A percentile compares a stretch with the other conserved stretches of the same genome.
Conservation (phyloP, 2,797 vertebrate species). For the Anguilla megastoma region DNA sequence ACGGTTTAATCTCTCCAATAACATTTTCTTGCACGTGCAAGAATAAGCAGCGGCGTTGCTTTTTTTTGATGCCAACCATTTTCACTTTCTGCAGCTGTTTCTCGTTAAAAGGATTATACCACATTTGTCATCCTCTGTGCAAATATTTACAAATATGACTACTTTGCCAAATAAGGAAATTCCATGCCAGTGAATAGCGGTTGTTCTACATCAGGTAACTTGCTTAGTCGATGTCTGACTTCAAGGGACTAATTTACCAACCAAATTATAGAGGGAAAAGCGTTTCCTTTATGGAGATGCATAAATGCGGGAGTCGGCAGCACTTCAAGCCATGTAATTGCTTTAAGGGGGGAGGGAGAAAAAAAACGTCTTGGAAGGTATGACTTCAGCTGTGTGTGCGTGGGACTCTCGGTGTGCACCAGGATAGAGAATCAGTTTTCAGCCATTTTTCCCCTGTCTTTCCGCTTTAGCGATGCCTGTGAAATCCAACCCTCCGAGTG, state of each 20-base stretch:
- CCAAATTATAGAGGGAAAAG: background rate
- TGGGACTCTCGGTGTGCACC: conserved; percentile 39
- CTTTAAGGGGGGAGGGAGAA: background rate
- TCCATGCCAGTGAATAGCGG: background rate
- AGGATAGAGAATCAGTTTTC: conserved; percentile 51
- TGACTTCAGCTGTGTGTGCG: conserved; percentile 37
- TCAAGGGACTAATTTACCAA: conserved; percentile 1
- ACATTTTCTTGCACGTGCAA: background rate
- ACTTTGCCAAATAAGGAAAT: background rate
- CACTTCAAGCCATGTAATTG: conserved; percentile 46
- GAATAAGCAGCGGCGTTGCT: background rate
- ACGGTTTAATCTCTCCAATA: background rate
- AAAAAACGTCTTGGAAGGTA: conserved; percentile 37
- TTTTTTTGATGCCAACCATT: background rate
- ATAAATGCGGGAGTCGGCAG: conserved; percentile 46
- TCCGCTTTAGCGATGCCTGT: conserved; percentile 56
- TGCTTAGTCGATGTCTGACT: background rate
- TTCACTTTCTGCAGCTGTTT: background rate
- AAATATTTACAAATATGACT: conserved; percentile 1
- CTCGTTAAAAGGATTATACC: background rate
- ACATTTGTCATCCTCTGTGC: background rate
- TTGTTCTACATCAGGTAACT: background rate
- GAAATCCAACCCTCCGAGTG: conserved; percentile 59
- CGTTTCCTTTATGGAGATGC: background rate
- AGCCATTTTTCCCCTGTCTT: conserved; percentile 59